phyloP scores from a whole-genome alignment of 2,113 vertebrate species.

The Bambusicola thoracicus region DNA sequence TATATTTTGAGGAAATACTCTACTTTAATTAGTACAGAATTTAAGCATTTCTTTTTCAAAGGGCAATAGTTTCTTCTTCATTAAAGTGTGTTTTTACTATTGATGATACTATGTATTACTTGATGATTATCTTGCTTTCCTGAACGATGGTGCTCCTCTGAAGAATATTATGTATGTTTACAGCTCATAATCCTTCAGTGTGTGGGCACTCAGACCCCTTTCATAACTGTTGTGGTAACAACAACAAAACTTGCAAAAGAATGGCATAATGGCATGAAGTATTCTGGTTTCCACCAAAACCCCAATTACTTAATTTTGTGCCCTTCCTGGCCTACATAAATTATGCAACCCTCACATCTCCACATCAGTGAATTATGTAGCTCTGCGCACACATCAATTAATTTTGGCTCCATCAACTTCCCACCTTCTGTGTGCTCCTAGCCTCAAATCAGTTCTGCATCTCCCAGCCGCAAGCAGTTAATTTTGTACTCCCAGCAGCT shows the following conservation, averaged over 20 bases:
- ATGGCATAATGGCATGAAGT: neutral
- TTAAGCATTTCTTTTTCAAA: neutral
- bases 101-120: neutral
- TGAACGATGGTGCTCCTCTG: neutral
- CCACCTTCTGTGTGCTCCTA: slow-evolving; percentile 34
- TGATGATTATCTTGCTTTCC: neutral
- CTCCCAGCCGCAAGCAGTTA: slow-evolving; percentile 39
- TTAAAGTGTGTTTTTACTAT: neutral
- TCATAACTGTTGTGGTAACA: neutral
- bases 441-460: slow-evolving; percentile 29
- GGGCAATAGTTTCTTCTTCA: neutral
- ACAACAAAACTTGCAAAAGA: slow-evolving; percentile 27
- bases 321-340: slow-evolving; percentile 32
- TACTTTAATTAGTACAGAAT: neutral
- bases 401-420: slow-evolving; percentile 63
- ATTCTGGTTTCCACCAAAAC: slow-evolving; percentile 54
- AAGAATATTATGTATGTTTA: neutral
- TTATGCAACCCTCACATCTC: slow-evolving; percentile 38
- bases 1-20: neutral
- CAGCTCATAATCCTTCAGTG: neutral
- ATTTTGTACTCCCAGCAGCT: slow-evolving; percentile 23
- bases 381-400: slow-evolving; percentile 45
- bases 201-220: neutral
- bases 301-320: slow-evolving; percentile 54
- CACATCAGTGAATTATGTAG: slow-evolving; percentile 30